Percentiles rank a stretch among this genome's conserved stretches.
Evolutionary conservation across 2,113 vertebrate species (phyloP).

Genomic region (Cromileptes altivelis): DNA sequence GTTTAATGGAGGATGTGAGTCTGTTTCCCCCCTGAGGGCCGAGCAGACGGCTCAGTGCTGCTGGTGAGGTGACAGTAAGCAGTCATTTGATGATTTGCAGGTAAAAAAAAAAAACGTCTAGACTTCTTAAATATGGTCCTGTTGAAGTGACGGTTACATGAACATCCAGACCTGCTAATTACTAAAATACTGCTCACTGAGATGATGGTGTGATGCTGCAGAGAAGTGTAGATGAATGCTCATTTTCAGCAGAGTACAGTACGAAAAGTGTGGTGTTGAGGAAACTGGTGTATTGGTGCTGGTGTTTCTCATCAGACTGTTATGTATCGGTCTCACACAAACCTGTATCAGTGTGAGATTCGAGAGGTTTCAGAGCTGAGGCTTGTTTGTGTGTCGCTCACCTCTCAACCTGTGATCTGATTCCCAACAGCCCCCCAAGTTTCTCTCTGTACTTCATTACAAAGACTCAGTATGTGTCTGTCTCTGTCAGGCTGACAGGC

Average conservation of each 20-base stretch:
- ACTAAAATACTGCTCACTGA: background rate
- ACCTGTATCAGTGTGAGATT: background rate
- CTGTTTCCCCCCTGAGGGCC: background rate
- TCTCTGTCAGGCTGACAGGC: conserved; percentile 29
- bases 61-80: background rate
- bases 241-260: no score
- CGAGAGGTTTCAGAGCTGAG: background rate
- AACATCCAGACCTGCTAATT: conserved; percentile 12
- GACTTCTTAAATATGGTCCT: conserved; percentile 38
- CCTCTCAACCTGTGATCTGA: conserved; percentile 2
- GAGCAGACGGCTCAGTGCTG: background rate
- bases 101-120: conserved; percentile 39
- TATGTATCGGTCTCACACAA: background rate
- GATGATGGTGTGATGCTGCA: background rate
- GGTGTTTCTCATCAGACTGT: no score
- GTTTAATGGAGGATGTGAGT: background rate
- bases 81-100: conserved; percentile 27
- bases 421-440: background rate
- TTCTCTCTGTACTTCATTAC: conserved; percentile 13
- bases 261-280: no score
- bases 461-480: conserved; percentile 20
- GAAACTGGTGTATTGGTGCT: no score
- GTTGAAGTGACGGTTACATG: background rate
- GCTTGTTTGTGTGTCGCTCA: conserved; percentile 2
- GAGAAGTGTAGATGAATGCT: no score